Evolutionary conservation across 2,888 invertebrate species (phyloP), one percentile per base, ranked within the genome.

Genomic region (Campoplex nolae): DNA sequence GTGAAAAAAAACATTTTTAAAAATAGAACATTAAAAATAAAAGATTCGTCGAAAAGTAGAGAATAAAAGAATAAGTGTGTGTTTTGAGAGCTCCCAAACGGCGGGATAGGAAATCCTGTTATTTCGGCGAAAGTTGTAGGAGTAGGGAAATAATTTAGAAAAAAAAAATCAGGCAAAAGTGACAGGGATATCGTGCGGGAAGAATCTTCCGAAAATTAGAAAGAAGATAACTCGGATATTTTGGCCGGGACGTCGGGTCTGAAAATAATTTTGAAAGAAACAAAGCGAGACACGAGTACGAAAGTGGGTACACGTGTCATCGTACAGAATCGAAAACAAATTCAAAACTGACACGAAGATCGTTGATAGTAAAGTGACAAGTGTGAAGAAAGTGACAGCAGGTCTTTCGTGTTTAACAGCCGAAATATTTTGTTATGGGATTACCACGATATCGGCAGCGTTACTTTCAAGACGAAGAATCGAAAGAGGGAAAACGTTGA

Each of bases 181-280:
- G 51, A 51, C 16, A 7, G 13, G 16, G 23, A 71, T 71, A 71
- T 48, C 32, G 62, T 23, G 23, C 16, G 13, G 62, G 32, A 51
- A 71, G 48, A 48, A 32, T 48, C 71, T 28, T 6, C 48, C 13
- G 28, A 48, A 70, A 48, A 70, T 70, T 70, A 70, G 48, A n/a
- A 48, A 48, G 28, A 70, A 48, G 28, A 68, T 13, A 38, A 45
- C 68, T 42, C 16, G n/a, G 32, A 16, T 4, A 13, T 62, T 62
- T 62, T 32, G 62, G 13, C 42, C 68, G 2, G n/a, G 6, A 42
- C 42, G 13, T 45, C 2, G 8, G 23, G 23, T 68, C 45, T 45
- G 23, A 68, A n/a, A 23, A 45, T 38, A 68, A 23, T 45, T n/a
- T 45, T 9, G 67, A 11, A 4, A 68, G 42, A 23, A 68, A 45